Evolutionary conservation across 1,140 invertebrate genomes (phyloP), one percentile per base, ranked within the genome.

Genomic region (Drosophila athabasca): DNA sequence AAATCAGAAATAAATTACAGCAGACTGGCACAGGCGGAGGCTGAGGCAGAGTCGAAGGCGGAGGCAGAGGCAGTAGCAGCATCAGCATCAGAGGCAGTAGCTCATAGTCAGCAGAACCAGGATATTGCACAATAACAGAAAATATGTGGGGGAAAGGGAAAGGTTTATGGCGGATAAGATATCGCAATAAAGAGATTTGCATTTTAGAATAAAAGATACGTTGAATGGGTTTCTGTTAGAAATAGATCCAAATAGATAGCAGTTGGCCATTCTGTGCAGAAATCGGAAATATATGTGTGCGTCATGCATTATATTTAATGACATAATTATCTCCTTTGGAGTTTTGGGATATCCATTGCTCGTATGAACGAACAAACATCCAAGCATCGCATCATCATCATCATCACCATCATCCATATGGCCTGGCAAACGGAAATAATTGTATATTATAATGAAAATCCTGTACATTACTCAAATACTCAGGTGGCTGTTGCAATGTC

Each of bases 371-470:
- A 11, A 17, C 22, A 3, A 29, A 24, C 7, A 22, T 24, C 43
- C 26, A 24, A 24, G 9, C 46, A 39, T 13, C 35, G 13, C 31
- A 31, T 8, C 29, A 31, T 31, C 29, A 26, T 26, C 24, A 26
- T 26, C 24, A 26, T 3, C 24, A 29, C 7, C 29, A 29, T 8
- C 29, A 31, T 0, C 4, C 54, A 45, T 29, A 43, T 39, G 22
- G 29, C 61, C 48, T 45, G 46, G 26, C 46, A 54, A 58, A 51
- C 62, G 41, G 52, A 55, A 76, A 81, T 85, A 87, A 81, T 81
- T 84, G 82, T 85, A 80, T 70, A 81, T 87, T 87, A 82, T 87
- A 85, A 85, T 85, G 81, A 85, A 77, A 87, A 85, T 87, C 69
- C 69, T 62, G 77, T 69, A 72, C 76, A 85, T 85, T 85, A 85